Evolutionary conservation across 2,113 vertebrate species (phyloP), one percentile per base, ranked within the genome.

Genomic region (Naja naja): DNA sequence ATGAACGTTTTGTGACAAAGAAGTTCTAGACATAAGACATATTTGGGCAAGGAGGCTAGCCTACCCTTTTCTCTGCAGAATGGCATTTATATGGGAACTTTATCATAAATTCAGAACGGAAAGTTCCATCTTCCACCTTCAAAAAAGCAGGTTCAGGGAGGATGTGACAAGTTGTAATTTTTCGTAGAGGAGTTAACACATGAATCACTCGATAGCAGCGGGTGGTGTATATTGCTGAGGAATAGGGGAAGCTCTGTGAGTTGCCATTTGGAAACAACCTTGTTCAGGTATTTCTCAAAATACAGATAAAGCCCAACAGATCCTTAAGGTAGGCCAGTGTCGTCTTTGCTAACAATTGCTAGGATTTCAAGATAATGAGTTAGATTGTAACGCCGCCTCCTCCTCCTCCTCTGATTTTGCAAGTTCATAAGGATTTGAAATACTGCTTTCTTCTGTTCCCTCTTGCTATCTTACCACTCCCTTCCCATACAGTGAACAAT

Each of bases 401-500:
- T 74, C 86, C 22, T n/a, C n/a, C n/a, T 88, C 52, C 14, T 81
- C n/a, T 64, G 12, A n/a, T 25, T 23, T 23, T 7, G 1, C 4
- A 53, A 34, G 4, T 30, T 10, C n/a, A 53, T 23, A 20, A 18
- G 34, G 55, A 39, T 92, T 30, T 52, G 45, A 52, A 52, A 52
- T 47, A 18, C 6, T 23, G 18, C 53, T 91, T 56, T 56, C 20
- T 74, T n/a, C 11, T 53, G 43, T n/a, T 53, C 2, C 30, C 4
- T 69, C 52, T 90, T 64, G 27, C 86, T 87, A 60, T 43, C n/a
- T n/a, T 5, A 22, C 7, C 39, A 11, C 45, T 16, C 47, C 20
- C 43, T 93, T n/a, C 49, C 90, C 54, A 90, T 95, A 23, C 34
- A 98, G 97, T 98, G 91, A 98, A 94, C 95, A 98, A 98, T 53